These are phyloP conservation scores for Gisinianus flammeolus DNA, from an alignment of 2,888 invertebrate genomes.

Conservation along the genomic window DNA sequence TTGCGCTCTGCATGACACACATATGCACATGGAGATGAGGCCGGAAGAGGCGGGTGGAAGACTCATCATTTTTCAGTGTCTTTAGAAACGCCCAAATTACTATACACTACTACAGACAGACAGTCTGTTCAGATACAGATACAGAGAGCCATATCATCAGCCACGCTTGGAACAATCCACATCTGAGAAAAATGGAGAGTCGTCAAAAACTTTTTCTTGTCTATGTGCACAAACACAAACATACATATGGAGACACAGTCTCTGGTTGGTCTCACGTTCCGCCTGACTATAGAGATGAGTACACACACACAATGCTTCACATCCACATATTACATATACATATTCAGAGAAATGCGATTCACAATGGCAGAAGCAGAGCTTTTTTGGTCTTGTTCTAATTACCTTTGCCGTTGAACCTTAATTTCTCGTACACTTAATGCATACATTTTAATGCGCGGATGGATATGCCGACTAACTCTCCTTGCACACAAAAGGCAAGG, in stretches of 20 bases:
- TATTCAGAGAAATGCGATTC: neutral
- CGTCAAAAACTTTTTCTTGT: neutral
- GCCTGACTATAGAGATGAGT: neutral
- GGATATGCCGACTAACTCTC: no score
- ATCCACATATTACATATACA: no score
- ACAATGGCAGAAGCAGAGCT: no score
- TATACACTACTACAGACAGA: neutral
- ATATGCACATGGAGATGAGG: neutral
- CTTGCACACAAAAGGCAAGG: no score
- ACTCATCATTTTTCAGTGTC: slow-evolving; percentile 20
- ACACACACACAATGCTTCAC: neutral
- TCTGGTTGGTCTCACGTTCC: neutral
- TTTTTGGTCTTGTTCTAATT: neutral
- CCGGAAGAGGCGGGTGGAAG: neutral
- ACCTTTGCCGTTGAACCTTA: neutral
- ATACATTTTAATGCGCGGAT: neutral
- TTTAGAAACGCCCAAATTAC: slow-evolving; percentile 19
- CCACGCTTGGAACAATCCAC: slow-evolving; percentile 1
- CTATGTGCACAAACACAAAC: neutral
- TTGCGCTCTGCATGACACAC: slow-evolving; percentile 10
- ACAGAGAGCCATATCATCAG: neutral
- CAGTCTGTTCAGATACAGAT: neutral
- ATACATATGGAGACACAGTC: neutral
- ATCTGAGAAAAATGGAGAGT: slow-evolving; percentile 12
- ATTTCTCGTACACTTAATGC: neutral